Evolutionary conservation across 2,888 invertebrate genomes (phyloP), one percentile per base, ranked within the genome.

Genomic region (Anticlea derivata): DNA sequence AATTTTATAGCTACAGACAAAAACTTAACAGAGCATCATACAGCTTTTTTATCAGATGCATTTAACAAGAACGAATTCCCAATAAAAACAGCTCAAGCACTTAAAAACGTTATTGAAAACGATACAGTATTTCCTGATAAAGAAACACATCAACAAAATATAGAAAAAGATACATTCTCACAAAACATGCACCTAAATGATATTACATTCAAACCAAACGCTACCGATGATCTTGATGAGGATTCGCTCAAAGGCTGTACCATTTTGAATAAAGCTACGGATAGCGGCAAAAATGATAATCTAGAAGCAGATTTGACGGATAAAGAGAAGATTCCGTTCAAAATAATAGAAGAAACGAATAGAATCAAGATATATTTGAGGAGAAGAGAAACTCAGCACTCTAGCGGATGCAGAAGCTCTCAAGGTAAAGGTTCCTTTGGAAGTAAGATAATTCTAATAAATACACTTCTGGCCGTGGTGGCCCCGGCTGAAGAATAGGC

Each of bases 341-440:
- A 88, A 77, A 75, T 86, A 6, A 49, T 88, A 17, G 81, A 83
- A 62, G 87, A 86, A 55, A 65, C 85, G 10, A 84, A 76, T 51
- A 83, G 73, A 61, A 59, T 86, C 0, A 85, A 82, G 47, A 57
- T 41, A 1, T 83, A 66, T 63, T 66, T 86, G 27, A 70, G 41
- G 44, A 62, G 52, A 24, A 48, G 31, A 12, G 20, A 35, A 6
- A 24, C 51, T 1, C n/a, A n/a, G n/a, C n/a, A n/a, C n/a, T 76
- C 74, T 56, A 81, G 84, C 0, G 86, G 84, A 0, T 87, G 81
- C 5, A 79, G 59, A 50, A 87, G 80, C 30, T 79, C 78, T 0
- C 83, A 81, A 38, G 58, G 58, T 0, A 70, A 66, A 39, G 64
- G 58, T 23, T 70, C 63, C 17, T 68, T 61, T 34, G 66, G 45